Conservation (phyloP, 2,888 invertebrate species). For the Andrena chrysosceles region DNA sequence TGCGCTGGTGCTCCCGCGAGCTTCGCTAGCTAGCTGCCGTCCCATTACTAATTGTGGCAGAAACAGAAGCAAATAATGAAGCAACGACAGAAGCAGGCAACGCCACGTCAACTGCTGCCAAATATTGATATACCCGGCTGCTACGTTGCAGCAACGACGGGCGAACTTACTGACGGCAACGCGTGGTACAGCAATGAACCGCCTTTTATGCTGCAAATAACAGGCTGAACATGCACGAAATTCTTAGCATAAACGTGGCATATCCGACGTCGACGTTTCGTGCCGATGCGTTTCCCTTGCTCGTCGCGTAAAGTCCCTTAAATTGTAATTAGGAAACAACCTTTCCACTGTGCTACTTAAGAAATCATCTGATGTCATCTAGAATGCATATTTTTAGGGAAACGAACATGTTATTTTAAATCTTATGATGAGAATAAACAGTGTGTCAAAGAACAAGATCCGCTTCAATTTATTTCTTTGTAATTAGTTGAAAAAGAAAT, state of each 20-base stretch:
- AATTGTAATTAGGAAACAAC: conserved; percentile 19
- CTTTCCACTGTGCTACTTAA: neutral
- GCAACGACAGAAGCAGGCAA: conserved; percentile 47
- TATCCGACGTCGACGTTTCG: conserved; percentile 5
- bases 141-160: conserved; percentile 38
- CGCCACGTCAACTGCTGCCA: conserved; percentile 56
- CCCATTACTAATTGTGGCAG: conserved; percentile 60
- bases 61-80: conserved; percentile 63
- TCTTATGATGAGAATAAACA: too few species aligned
- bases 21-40: conserved; percentile 23
- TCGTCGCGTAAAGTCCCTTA: neutral
- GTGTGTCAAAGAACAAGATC: too few species aligned
- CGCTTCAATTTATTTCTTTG: too few species aligned
- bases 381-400: too few species aligned
- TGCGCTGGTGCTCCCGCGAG: conserved; percentile 44
- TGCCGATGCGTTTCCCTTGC: conserved; percentile 1
- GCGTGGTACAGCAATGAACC: neutral
- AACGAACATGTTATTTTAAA: too few species aligned
- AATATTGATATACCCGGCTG: conserved; percentile 63
- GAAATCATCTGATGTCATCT: too few species aligned
- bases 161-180: conserved; percentile 28
- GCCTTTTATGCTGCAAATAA: conserved; percentile 33
- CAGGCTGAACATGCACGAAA: conserved; percentile 37
- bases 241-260: conserved; percentile 37
- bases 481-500: too few species aligned